Evolutionary conservation across 1,140 invertebrate genomes (phyloP).

Genomic region (Panagrolaimus sp.): DNA sequence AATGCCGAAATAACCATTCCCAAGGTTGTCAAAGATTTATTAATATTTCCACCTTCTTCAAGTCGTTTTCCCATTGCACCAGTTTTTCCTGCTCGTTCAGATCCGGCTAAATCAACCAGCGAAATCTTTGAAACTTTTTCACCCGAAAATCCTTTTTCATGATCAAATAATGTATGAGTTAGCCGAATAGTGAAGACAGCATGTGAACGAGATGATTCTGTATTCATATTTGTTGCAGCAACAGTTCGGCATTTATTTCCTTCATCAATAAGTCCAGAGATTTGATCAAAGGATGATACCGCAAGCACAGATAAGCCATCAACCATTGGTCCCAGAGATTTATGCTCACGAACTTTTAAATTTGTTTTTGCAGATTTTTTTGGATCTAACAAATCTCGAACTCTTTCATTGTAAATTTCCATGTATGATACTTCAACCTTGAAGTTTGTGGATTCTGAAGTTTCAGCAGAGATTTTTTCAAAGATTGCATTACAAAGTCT

Average conservation of each 20-base stretch:
- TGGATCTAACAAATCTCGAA: conserved; percentile 92
- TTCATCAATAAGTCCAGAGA: conserved; percentile 77
- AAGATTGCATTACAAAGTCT: conserved; percentile 88
- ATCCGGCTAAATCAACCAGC: conserved; percentile 93
- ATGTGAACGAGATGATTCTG: conserved; percentile 91
- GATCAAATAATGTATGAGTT: conserved; percentile 82
- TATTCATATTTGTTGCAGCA: conserved; percentile 98
- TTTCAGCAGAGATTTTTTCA: conserved; percentile 70
- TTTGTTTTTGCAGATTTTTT: conserved; percentile 75
- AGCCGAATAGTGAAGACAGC: conserved; percentile 94
- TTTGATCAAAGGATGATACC: conserved; percentile 76
- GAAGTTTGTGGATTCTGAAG: conserved; percentile 69
- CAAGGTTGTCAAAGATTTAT: conserved; percentile 90
- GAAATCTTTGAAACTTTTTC: conserved; percentile 93
- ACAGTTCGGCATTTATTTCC: conserved; percentile 94
- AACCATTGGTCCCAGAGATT: conserved; percentile 89
- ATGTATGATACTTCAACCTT: conserved; percentile 98
- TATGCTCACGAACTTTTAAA: conserved; percentile 92
- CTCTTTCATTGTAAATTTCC: conserved; percentile 99
- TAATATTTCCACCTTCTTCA: conserved; percentile 91
- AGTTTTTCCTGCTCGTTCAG: conserved; percentile 90
- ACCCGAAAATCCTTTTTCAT: conserved; percentile 73
- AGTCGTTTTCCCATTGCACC: conserved; percentile 90
- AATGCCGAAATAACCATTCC: conserved; percentile 95
- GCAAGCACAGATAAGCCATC: conserved; percentile 89